Base-by-base conservation (phyloP, 2,797 vertebrate genomes). In the Pangasius sanitwongsei region DNA sequence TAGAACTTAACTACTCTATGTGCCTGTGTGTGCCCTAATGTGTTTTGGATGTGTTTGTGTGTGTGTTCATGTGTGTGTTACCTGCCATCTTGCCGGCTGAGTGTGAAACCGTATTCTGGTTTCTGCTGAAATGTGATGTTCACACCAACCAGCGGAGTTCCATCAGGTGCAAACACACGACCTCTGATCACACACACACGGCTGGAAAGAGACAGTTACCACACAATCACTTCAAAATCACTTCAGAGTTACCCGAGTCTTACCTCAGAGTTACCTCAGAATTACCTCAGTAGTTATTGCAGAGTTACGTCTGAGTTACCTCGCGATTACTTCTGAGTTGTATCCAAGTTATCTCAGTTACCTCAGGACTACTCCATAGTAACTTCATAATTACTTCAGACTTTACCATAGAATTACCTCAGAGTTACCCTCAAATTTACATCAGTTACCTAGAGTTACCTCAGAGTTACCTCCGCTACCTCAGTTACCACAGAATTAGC, bases 61-160 rank as follows among this genome's bases (percentile, higher is more conserved):
- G 23, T 69, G 41, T 84, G 37, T 82, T n/a, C 2, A 31, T 59
- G 61, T 41, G 25, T 67, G 44, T 61, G 61, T 72, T 93, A 97
- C 97, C 97, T 97, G 92, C 97, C 97, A 70, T 98, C 97, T 90
- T 97, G 97, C 0, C 97, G 96, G 85, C 97, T 98, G 93, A 98
- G 96, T n/a, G 97, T 97, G 93, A 96, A 97, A 59, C 97, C 97
- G 6, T 97, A 97, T 89, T 97, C 97, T 34, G 94, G 94, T 93
- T 96, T 96, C 88, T 97, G 95, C 87, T 97, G 94, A 93, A 98
- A 98, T 70, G 97, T 97, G 93, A 98, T 96, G 2, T 98, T 98
- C 44, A 98, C 97, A 2, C 97, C 97, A 81, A 98, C 97, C 83
- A 98, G 90, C 34, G 97, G 96, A 0, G 97, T 97, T 88, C 97